Conservation (phyloP, 2,888 invertebrate genomes). For the Scaptomyza caliginosa region DNA sequence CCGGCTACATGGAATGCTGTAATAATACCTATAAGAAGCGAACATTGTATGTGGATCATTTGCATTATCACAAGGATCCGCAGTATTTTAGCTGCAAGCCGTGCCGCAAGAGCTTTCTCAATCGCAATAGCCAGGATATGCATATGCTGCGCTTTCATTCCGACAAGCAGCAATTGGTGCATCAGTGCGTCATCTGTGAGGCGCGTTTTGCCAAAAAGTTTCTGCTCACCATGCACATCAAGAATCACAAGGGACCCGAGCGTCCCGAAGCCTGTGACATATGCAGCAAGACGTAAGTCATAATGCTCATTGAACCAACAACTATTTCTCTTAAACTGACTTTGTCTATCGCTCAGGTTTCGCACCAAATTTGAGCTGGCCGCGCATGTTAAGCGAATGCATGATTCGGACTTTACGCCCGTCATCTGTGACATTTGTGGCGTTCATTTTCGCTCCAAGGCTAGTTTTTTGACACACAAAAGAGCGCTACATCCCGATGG, state of each 20-base stretch:
- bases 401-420: constrained; percentile 66
- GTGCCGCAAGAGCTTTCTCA: constrained; percentile 67
- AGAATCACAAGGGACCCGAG: constrained; percentile 67
- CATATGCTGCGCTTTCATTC: constrained; percentile 74
- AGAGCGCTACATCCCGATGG: constrained; percentile 72
- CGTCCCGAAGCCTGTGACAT: constrained; percentile 62
- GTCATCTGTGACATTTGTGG: constrained; percentile 76
- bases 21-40: constrained; percentile 76
- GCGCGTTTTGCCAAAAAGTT: constrained; percentile 72
- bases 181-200: constrained; percentile 61
- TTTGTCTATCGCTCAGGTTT: constrained; percentile 41
- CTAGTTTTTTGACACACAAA: constrained; percentile 69
- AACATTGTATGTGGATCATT: constrained; percentile 73
- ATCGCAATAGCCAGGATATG: constrained; percentile 75
- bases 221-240: constrained; percentile 73
- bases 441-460: constrained; percentile 67
- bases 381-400: constrained; percentile 71
- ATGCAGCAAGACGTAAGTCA: constrained; percentile 60
- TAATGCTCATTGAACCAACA: background rate
- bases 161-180: constrained; percentile 69
- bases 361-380: constrained; percentile 69
- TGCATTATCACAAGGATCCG: constrained; percentile 74
- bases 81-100: constrained; percentile 70
- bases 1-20: constrained; percentile 71
- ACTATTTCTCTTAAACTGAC: background rate